These are phyloP conservation scores for Euplagia quadripunctaria DNA, from an alignment of 2,888 invertebrate species.

Conservation along the genomic window DNA sequence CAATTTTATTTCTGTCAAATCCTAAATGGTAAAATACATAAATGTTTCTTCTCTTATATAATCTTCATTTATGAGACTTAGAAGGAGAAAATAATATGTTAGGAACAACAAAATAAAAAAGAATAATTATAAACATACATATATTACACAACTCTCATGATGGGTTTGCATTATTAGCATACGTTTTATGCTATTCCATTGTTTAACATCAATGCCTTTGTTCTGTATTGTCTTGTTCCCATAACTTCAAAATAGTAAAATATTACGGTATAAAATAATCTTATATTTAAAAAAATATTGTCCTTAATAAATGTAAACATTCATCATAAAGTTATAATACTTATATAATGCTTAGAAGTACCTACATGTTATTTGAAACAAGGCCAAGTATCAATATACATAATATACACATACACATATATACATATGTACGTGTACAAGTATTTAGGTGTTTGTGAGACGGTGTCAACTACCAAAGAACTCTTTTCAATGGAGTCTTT, in stretches of 20 bases:
- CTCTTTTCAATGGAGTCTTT: too few relatives aligned
- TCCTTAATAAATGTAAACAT: neutral
- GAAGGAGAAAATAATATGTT: neutral
- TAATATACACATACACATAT: too few relatives aligned
- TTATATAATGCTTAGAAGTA: neutral
- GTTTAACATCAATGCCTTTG: neutral
- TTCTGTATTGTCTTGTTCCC: neutral
- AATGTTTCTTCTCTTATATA: too few relatives aligned
- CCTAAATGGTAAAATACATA: too few relatives aligned
- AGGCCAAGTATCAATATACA: too few relatives aligned
- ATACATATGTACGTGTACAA: too few relatives aligned
- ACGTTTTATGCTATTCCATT: neutral
- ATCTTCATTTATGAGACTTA: too few relatives aligned
- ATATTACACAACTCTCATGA: neutral
- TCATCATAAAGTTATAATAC: neutral
- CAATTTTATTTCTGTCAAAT: too few relatives aligned
- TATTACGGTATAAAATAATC: neutral
- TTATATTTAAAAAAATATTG: neutral
- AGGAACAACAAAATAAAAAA: neutral
- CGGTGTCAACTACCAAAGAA: too few relatives aligned
- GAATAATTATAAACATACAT: neutral
- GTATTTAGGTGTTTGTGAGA: too few relatives aligned
- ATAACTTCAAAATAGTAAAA: neutral
- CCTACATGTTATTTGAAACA: too few relatives aligned
- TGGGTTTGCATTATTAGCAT: neutral